Base-by-base conservation (phyloP, 2,113 vertebrate species). In the Vireo altiloquus region DNA sequence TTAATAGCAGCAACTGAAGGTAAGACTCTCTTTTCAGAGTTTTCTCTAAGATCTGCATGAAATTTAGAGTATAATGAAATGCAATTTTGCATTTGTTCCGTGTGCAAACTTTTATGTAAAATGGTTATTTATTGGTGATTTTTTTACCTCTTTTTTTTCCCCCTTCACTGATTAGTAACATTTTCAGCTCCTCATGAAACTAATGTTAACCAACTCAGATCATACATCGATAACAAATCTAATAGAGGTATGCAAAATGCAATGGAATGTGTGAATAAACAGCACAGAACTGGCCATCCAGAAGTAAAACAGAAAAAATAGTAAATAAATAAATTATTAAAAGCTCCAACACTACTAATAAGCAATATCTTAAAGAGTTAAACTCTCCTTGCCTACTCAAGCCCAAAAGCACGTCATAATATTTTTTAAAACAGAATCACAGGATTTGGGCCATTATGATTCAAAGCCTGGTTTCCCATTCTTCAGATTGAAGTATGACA, bases 111-210 rank as follows among this genome's bases (percentile, higher is more conserved):
- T 59, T 50, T 39, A 60, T 7, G 4, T 30, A 74, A 54, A 21
- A 33, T 50, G 4, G 4, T 1, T 59, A 10, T 12, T 22, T 0
- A 39, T 3, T 24, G 8, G 8, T 30, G 11, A 44, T 23, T 35
- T 39, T 53, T 60, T 65, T 46, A 13, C 13, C 50, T 57, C 7
- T 7, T 39, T 42, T 37, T 35, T 39, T 2, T 0, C 17, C 23
- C 22, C 15, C 10, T 47, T 64, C 4, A 6, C 2, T 10, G 59
- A 21, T 35, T 44, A 69, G 13, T 5, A 74, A 33, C 9, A 11
- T 75, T 33, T 46, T 69, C 42, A 69, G 15, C 15, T 82, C 31
- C 19, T 4, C 35, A 14, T 46, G 68, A 77, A 71, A 77, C 31
- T 42, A 4, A 39, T 25, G 6, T 28, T 19, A 61, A 61, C 0